Evolutionary conservation across 2,113 vertebrate genomes (phyloP).

Genomic region (Labeo rohita): DNA sequence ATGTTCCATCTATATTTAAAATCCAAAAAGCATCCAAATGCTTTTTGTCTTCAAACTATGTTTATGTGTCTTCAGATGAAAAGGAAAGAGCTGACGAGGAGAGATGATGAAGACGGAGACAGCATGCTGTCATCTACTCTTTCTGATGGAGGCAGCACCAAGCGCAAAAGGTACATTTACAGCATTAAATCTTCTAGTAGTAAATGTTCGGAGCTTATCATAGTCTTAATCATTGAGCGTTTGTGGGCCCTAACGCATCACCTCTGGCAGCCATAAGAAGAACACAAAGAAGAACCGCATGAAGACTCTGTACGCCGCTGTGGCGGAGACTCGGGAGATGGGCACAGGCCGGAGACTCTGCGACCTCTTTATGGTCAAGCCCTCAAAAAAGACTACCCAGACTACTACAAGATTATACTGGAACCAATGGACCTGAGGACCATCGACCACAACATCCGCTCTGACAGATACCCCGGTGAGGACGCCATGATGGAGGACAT

Average conservation of each 20-base stretch:
- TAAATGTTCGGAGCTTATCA: neutral
- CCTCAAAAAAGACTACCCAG: slow-evolving; percentile 99
- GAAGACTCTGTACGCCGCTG: slow-evolving; percentile 89
- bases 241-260: neutral
- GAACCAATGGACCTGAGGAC: slow-evolving; percentile 98
- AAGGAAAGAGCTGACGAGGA: slow-evolving; percentile 91
- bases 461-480: slow-evolving; percentile 89
- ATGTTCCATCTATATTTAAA: too few relatives aligned
- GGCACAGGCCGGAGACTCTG: slow-evolving; percentile 89
- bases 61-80: slow-evolving; percentile 79
- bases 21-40: too few relatives aligned
- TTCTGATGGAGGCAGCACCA: slow-evolving; percentile 91
- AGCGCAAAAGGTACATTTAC: slow-evolving; percentile 88
- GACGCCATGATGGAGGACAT: slow-evolving; percentile 94
- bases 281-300: slow-evolving; percentile 93
- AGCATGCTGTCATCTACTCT: slow-evolving; percentile 96
- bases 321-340: slow-evolving; percentile 89
- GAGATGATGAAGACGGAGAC: slow-evolving; percentile 94
- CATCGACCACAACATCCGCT: slow-evolving; percentile 95
- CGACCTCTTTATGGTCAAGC: slow-evolving; percentile 97
- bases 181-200: neutral
- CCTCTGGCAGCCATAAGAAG: slow-evolving; percentile 85
- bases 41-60: too few relatives aligned
- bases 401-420: slow-evolving; percentile 98
- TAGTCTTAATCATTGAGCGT: neutral